A percentile compares a stretch with the other conserved stretches of the same genome.
phyloP scores from a whole-genome alignment of 2,113 vertebrate genomes.

The Crocuta crocuta region DNA sequence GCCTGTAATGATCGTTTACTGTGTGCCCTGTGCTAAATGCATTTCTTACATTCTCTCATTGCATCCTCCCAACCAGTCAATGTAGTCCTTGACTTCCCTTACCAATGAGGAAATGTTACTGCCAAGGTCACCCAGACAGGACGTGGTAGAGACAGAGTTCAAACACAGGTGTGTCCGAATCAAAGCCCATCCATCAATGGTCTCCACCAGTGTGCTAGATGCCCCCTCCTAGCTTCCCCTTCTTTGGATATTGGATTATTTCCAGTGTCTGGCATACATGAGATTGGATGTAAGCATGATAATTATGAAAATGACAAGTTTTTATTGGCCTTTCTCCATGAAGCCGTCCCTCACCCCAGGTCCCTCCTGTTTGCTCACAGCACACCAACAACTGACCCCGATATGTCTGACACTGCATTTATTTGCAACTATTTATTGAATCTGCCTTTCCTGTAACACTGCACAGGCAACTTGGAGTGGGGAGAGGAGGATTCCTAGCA shows the following conservation, averaged over 20 bases:
- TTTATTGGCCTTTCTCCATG: neutral
- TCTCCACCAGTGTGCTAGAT: neutral
- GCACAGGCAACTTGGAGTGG: neutral
- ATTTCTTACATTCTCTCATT: neutral
- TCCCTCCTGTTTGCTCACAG: neutral
- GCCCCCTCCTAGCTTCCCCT: neutral
- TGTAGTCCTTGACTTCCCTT: neutral
- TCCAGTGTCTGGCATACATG: neutral
- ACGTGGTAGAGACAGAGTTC: neutral
- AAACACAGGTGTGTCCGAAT: neutral
- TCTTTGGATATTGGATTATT: neutral
- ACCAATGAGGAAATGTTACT: neutral
- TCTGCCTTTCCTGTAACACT: neutral
- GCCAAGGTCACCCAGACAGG: neutral
- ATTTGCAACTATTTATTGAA: neutral
- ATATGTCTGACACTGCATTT: neutral
- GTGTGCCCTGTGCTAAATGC: neutral
- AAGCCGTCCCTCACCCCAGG: neutral
- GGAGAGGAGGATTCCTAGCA: neutral
- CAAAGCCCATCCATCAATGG: neutral
- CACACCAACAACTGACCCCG: neutral
- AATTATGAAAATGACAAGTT: neutral
- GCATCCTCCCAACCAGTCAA: neutral
- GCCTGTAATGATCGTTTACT: fast-evolving
- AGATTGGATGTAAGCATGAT: neutral